A percentile compares a stretch with the other conserved stretches of the same genome.
These are phyloP conservation scores for Micrastur ruficollis DNA, from an alignment of 2,797 vertebrate genomes.

Conservation along the genomic window DNA sequence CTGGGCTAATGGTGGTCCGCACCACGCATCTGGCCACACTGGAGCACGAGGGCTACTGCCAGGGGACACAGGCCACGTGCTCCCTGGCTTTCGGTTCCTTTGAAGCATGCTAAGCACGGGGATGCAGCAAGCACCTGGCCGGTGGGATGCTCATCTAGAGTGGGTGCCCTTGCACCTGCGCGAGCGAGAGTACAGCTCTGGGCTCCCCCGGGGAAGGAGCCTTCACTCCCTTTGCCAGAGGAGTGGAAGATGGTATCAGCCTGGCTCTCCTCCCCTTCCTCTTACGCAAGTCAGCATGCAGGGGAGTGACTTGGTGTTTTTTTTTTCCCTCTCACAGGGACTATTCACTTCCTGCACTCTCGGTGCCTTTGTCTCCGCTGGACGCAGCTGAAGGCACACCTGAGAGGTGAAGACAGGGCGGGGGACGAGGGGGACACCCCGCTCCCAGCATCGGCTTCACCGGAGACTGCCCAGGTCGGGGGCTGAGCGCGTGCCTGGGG, in stretches of 20 bases:
- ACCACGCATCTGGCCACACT: not conserved
- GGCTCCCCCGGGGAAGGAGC: not conserved
- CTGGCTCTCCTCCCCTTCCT: conserved; percentile 23
- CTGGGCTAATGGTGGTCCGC: not conserved
- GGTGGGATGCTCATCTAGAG: not conserved
- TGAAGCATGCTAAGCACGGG: accelerated
- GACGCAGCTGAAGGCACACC: conserved; percentile 69
- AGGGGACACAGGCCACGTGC: accelerated
- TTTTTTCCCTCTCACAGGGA: not conserved
- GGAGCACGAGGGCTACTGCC: accelerated
- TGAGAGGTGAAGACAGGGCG: not conserved
- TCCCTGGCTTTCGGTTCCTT: accelerated
- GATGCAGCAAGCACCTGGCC: not conserved
- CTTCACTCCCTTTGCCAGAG: accelerated
- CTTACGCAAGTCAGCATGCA: not conserved
- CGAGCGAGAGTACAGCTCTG: accelerated
- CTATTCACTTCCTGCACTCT: conserved; percentile 84
- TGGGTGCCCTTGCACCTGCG: accelerated
- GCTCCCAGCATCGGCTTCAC: conserved; percentile 53
- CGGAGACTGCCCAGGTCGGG: conserved; percentile 28
- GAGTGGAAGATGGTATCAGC: not conserved
- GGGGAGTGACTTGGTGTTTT: conserved; percentile 10
- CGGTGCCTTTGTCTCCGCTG: conserved; percentile 76
- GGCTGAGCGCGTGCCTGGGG: not conserved
- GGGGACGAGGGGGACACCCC: not conserved